These are phyloP conservation scores for Trachemys scripta DNA, from an alignment of 2,113 vertebrate species.

Conservation along the genomic window DNA sequence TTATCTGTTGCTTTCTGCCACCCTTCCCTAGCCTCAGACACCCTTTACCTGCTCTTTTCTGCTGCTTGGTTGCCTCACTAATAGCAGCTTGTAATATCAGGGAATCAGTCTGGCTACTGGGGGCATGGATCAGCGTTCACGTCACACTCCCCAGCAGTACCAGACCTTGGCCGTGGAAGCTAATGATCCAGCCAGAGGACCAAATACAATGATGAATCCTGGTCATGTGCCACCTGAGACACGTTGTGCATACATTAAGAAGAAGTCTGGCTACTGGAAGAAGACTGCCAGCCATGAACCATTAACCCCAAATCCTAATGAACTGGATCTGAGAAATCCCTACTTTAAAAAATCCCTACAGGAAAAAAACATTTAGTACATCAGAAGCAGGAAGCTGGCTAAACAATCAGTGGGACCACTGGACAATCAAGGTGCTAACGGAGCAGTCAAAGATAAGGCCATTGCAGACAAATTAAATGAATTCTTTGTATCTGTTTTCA, in stretches of 20 bases:
- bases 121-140: no score
- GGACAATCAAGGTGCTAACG: not conserved
- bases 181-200: no score
- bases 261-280: no score
- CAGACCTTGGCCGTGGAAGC: no score
- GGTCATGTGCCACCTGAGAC: no score
- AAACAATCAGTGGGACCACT: not conserved
- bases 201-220: no score
- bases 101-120: not conserved
- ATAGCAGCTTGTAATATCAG: not conserved
- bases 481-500: not conserved
- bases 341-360: not conserved
- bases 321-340: not conserved
- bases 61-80: not conserved
- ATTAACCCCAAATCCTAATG: not conserved
- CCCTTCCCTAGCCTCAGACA: rapidly evolving
- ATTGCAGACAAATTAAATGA: not conserved
- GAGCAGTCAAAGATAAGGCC: not conserved
- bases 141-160: no score
- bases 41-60: not conserved
- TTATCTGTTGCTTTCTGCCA: not conserved
- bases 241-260: not conserved
- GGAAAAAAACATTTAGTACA: not conserved
- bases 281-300: not conserved
- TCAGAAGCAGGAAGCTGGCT: not conserved